Evolutionary conservation across 2,113 vertebrate species (phyloP).

Genomic region (Ursus arctos): DNA sequence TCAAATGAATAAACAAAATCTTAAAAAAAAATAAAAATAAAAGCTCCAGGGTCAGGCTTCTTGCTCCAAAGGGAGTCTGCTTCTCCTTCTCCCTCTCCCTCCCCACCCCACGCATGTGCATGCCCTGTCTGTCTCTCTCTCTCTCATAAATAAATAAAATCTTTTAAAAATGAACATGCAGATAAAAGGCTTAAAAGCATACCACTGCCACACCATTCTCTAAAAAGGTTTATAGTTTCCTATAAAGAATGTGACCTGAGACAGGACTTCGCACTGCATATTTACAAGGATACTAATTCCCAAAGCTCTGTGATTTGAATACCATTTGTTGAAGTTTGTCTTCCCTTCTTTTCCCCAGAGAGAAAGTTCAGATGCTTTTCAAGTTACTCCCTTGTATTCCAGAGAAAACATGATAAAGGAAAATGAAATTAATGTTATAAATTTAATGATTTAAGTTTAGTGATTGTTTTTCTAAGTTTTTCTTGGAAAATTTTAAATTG

Average conservation of each 20-base stretch:
- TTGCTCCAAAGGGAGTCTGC: too few species aligned
- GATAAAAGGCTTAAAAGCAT: conserved; percentile 46
- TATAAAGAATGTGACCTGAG: conserved; percentile 66
- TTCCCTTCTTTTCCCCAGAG: conserved; percentile 59
- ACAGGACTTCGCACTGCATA: conserved; percentile 30
- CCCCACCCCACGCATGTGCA: too few species aligned
- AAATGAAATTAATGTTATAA: conserved; percentile 59
- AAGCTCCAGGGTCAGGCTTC: too few species aligned
- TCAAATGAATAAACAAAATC: too few species aligned
- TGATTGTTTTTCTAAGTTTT: conserved; percentile 8
- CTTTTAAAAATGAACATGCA: neutral
- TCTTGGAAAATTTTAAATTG: conserved; percentile 29
- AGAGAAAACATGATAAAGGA: conserved; percentile 73
- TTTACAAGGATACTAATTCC: conserved; percentile 63
- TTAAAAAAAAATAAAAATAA: too few species aligned
- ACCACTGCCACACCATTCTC: conserved; percentile 58
- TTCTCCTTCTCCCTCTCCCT: neutral
- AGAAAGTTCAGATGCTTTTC: conserved; percentile 64
- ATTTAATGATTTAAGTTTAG: conserved; percentile 46
- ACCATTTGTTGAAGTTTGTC: conserved; percentile 61
- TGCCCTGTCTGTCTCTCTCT: too few species aligned
- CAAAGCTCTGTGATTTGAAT: conserved; percentile 49
- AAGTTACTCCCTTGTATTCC: conserved; percentile 46
- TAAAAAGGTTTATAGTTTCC: conserved; percentile 59
- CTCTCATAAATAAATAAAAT: neutral